A percentile compares a stretch with the other conserved stretches of the same genome.
Evolutionary conservation across 2,113 vertebrate genomes (phyloP).

Genomic region (Platysternon megacephalum): DNA sequence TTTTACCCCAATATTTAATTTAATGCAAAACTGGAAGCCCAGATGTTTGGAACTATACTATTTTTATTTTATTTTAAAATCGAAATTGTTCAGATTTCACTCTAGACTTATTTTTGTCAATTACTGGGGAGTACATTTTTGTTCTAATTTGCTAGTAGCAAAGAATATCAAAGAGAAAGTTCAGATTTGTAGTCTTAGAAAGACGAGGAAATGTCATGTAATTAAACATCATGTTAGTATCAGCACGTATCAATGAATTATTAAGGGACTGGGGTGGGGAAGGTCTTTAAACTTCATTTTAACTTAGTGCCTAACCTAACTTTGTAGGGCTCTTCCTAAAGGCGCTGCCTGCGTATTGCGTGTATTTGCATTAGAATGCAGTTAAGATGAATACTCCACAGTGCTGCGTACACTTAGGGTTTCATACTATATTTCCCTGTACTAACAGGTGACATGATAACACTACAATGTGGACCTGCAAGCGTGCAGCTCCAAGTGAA

Average conservation of each 20-base stretch:
- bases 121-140: slow-evolving; percentile 12
- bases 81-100: slow-evolving; percentile 49
- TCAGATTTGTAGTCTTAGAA: slow-evolving; percentile 36
- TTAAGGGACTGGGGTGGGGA: neutral
- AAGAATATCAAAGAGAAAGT: slow-evolving; percentile 61
- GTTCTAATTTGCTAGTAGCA: slow-evolving; percentile 36
- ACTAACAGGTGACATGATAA: slow-evolving; percentile 84
- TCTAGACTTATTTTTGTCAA: slow-evolving; percentile 44
- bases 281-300: slow-evolving; percentile 75
- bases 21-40: slow-evolving; percentile 57
- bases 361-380: slow-evolving; percentile 82
- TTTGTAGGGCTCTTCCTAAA: slow-evolving; percentile 77
- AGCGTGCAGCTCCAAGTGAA: slow-evolving; percentile 78
- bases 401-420: slow-evolving; percentile 64
- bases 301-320: slow-evolving; percentile 70
- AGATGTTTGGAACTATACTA: slow-evolving; percentile 58
- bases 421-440: slow-evolving; percentile 73
- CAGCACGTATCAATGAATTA: slow-evolving; percentile 47
- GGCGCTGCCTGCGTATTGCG: slow-evolving; percentile 68
- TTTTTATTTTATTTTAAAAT: slow-evolving; percentile 50
- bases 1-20: slow-evolving; percentile 66
- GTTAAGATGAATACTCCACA: slow-evolving; percentile 75
- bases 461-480: slow-evolving; percentile 74
- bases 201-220: slow-evolving; percentile 43
- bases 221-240: slow-evolving; percentile 50